Evolutionary conservation across 2,797 vertebrate genomes (phyloP), one percentile per base, ranked within the genome.

Genomic region (Lutjanus argentimaculatus): DNA sequence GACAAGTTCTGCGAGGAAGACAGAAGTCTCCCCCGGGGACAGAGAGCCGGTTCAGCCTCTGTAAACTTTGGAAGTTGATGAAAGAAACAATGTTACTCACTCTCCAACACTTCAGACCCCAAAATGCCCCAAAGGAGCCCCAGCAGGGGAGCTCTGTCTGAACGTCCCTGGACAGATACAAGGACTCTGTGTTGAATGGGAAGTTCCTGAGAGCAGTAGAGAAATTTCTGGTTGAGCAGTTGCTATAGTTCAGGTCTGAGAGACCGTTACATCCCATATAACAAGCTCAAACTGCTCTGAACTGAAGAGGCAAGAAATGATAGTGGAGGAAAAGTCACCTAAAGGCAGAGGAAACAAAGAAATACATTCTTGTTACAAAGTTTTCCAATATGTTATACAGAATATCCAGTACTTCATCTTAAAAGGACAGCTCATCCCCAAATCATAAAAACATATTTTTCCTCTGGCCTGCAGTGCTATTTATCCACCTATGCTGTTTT

Each of bases 91-190:
- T 93, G 59, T 87, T 70, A 59, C 95, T 94, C 72, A 90, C 77
- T 56, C 88, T 93, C 56, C 43, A 94, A 84, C 25, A 91, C 78
- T 79, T 79, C 15, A 96, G 88, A 71, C 86, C 91, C 78, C 90
- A 89, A 1, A 93, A 82, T 45, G 79, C 58, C 53, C 51, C 76
- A 72, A 94, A 92, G 52, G 86, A 86, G 75, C 87, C 77, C 22
- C 12, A 8, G 3, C 12, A 8, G 3, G 87, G 90, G 64, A 93
- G 63, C 16, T 65, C 42, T 55, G 85, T 81, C 80, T 95, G 86
- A 52, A 85, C 83, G 79, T 93, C 94, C 72, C 74, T 46, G 49
- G 93, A 94, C 40, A 90, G 84, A 76, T 96, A 91, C 79, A 94
- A 78, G 73, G 86, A 84, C 75, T 93, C 87, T 0, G 86, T 90